Evolutionary conservation across 2,888 invertebrate genomes (phyloP).

Genomic region (Agonopterix heracliana): DNA sequence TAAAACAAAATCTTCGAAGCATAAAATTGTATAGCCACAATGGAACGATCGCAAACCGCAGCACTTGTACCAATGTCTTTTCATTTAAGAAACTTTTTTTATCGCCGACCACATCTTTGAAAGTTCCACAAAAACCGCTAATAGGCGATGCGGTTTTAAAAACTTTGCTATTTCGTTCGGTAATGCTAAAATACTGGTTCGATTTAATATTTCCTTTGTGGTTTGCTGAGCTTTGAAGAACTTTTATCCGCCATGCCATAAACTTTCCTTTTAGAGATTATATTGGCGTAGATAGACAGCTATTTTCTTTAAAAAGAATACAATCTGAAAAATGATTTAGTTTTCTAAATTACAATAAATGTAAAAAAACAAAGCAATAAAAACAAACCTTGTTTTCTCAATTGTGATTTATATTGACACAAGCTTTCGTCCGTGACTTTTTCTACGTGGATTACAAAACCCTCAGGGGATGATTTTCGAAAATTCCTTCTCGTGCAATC

Average conservation of each 20-base stretch:
- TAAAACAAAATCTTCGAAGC: background rate
- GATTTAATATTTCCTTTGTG: constrained; percentile 2
- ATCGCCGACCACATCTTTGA: constrained; percentile 42
- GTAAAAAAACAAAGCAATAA: too few relatives aligned
- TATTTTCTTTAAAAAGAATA: too few relatives aligned
- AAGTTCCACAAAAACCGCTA: constrained; percentile 55
- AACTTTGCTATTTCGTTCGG: constrained; percentile 31
- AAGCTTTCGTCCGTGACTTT: too few relatives aligned
- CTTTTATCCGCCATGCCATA: background rate
- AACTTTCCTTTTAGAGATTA: too few relatives aligned
- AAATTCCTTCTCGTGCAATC: too few relatives aligned
- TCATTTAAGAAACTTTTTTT: constrained; percentile 45
- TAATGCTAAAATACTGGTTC: background rate
- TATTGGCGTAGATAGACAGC: too few relatives aligned
- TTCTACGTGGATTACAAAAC: too few relatives aligned
- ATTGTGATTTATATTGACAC: too few relatives aligned
- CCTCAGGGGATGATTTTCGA: too few relatives aligned
- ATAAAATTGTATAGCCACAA: constrained; percentile 7
- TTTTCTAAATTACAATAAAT: too few relatives aligned
- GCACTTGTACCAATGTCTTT: constrained; percentile 23
- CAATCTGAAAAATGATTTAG: too few relatives aligned
- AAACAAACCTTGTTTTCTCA: too few relatives aligned
- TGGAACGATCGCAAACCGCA: constrained; percentile 29
- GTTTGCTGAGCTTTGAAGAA: background rate
- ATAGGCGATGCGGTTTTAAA: constrained; percentile 54